phyloP scores from a whole-genome alignment of 2,797 vertebrate species.

The Phataginus tricuspis region DNA sequence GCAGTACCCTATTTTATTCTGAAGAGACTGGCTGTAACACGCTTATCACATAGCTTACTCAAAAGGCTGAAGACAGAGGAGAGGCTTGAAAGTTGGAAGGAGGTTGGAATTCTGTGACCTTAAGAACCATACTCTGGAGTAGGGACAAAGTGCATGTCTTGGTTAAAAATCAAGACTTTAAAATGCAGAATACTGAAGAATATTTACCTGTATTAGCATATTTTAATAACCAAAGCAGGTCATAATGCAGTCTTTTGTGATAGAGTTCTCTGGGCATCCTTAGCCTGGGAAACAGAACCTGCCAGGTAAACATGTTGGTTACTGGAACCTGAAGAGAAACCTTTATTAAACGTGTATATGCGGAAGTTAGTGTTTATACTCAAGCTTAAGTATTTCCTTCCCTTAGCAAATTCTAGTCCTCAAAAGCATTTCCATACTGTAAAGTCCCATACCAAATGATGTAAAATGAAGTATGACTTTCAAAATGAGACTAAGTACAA shows the following conservation, averaged over 20 bases:
- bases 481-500: constrained; percentile 15
- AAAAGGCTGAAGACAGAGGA: constrained; percentile 20
- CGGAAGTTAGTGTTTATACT: background rate
- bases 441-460: background rate
- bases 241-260: constrained; percentile 40
- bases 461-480: constrained; percentile 27
- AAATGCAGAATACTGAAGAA: constrained; percentile 41
- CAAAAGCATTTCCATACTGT: background rate
- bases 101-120: background rate
- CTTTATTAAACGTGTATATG: background rate
- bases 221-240: constrained; percentile 54
- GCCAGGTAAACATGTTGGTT: background rate
- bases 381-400: background rate
- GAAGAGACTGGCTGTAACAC: background rate
- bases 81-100: background rate
- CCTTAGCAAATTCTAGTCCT: constrained; percentile 4
- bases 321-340: background rate
- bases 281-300: constrained; percentile 44
- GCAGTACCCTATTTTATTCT: background rate
- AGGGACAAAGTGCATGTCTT: constrained; percentile 3
- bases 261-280: constrained; percentile 17
- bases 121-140: background rate
- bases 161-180: constrained; percentile 48
- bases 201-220: constrained; percentile 8
- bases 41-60: background rate